Conservation (phyloP, 2,888 invertebrate genomes). For the Caenorhabditis sulstoni region DNA sequence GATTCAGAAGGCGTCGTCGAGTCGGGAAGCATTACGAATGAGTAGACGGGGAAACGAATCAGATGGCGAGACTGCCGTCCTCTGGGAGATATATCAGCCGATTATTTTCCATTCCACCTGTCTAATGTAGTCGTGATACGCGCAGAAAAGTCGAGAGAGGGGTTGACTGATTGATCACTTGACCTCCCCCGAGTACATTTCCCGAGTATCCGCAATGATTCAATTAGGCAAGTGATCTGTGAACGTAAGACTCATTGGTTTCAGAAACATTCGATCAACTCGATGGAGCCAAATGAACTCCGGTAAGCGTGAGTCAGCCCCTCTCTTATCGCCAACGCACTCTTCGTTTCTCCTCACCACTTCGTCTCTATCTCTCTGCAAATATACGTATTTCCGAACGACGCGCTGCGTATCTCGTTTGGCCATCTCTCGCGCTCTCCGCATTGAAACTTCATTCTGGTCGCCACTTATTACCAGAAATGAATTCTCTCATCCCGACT, state of each 20-base stretch:
- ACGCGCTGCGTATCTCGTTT: slow-evolving; percentile 3
- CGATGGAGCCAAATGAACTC: slow-evolving; percentile 9
- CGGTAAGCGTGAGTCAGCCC: neutral
- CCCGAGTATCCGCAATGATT: too few relatives aligned
- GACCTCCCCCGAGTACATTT: too few relatives aligned
- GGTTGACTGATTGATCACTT: too few relatives aligned
- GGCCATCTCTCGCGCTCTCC: neutral
- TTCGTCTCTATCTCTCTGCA: neutral
- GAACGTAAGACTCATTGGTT: neutral
- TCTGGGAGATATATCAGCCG: neutral
- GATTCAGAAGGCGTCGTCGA: neutral
- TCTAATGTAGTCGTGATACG: too few relatives aligned
- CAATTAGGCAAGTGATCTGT: too few relatives aligned
- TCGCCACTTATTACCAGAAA: neutral
- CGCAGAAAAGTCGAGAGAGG: too few relatives aligned
- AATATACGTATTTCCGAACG: neutral
- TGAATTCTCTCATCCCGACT: neutral
- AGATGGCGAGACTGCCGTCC: neutral
- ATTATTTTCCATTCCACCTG: too few relatives aligned
- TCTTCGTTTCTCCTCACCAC: neutral
- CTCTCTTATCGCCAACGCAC: neutral
- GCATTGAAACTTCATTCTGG: neutral
- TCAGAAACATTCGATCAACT: slow-evolving; percentile 5
- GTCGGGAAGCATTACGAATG: slow-evolving; percentile 1
- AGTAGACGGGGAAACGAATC: neutral